Conservation (phyloP, 2,797 vertebrate genomes). For the Rhinophrynus dorsalis region DNA sequence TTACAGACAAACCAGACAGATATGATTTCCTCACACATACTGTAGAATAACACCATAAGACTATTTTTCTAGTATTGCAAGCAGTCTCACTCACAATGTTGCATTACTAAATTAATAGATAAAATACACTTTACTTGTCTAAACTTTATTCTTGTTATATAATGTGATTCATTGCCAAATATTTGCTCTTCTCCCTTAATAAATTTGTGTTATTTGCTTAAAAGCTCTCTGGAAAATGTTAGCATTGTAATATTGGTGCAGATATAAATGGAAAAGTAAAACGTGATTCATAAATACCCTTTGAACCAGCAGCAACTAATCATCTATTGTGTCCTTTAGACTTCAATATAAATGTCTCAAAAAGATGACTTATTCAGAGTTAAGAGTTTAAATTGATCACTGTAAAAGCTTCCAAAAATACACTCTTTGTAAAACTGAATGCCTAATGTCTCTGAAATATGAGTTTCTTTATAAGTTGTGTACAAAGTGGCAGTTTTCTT, state of each 20-base stretch:
- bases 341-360: slow-evolving; percentile 50
- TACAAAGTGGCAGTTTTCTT: slow-evolving; percentile 7
- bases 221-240: slow-evolving; percentile 47
- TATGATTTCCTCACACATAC: no score
- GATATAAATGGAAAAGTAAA: slow-evolving; percentile 48
- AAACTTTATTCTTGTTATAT: slow-evolving; percentile 33
- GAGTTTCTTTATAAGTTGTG: slow-evolving; percentile 17
- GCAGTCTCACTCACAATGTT: slow-evolving; percentile 28
- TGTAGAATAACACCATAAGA: background rate
- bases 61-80: slow-evolving; percentile 12
- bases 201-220: slow-evolving; percentile 51
- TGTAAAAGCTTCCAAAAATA: slow-evolving; percentile 34
- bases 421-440: slow-evolving; percentile 34
- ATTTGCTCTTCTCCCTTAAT: slow-evolving; percentile 50
- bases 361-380: slow-evolving; percentile 47
- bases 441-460: slow-evolving; percentile 36
- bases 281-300: slow-evolving; percentile 50
- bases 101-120: slow-evolving; percentile 48
- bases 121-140: slow-evolving; percentile 32
- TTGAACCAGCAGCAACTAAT: slow-evolving; percentile 48
- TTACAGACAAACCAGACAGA: no score
- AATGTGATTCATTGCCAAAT: slow-evolving; percentile 45
- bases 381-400: slow-evolving; percentile 38
- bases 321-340: slow-evolving; percentile 50
- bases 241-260: slow-evolving; percentile 47